A percentile compares a stretch with the other conserved stretches of the same genome.
Evolutionary conservation across 2,888 invertebrate species (phyloP).

Genomic region (Cephus pulcher): DNA sequence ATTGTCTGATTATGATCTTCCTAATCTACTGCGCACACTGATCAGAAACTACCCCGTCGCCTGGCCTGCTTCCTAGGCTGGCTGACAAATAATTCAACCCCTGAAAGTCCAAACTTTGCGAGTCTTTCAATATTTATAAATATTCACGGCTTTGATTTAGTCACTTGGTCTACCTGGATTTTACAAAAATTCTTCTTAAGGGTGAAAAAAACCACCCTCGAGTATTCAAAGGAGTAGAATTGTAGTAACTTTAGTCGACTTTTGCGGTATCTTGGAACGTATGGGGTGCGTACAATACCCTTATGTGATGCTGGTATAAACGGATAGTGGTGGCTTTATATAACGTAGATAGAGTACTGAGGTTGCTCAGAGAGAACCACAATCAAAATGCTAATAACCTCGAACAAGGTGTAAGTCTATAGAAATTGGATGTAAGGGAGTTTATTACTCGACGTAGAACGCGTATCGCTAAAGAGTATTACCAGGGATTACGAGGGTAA

Average conservation of each 20-base stretch:
- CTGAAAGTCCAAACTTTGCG: neutral
- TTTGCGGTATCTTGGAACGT: neutral
- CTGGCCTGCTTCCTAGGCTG: neutral
- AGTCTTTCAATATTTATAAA: neutral
- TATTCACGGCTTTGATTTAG: neutral
- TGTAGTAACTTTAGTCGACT: neutral
- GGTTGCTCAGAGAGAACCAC: slow-evolving; percentile 40
- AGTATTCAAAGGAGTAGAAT: neutral
- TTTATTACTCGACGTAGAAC: slow-evolving; percentile 8
- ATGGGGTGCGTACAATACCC: neutral
- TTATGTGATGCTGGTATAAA: neutral
- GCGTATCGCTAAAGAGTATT: slow-evolving; percentile 60
- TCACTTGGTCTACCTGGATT: neutral
- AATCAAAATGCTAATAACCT: slow-evolving; percentile 63
- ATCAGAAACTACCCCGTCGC: neutral
- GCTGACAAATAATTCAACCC: neutral
- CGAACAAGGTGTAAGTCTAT: slow-evolving; percentile 61
- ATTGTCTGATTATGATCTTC: slow-evolving; percentile 65
- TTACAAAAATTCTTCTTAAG: neutral
- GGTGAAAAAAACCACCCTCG: neutral
- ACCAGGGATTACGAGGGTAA: slow-evolving; percentile 60
- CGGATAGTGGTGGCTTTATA: neutral
- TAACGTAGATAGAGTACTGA: neutral
- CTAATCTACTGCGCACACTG: slow-evolving; percentile 44
- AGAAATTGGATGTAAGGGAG: slow-evolving; percentile 61